These are phyloP conservation scores for Dissostichus mawsoni DNA, from an alignment of 2,113 vertebrate species.

Conservation along the genomic window DNA sequence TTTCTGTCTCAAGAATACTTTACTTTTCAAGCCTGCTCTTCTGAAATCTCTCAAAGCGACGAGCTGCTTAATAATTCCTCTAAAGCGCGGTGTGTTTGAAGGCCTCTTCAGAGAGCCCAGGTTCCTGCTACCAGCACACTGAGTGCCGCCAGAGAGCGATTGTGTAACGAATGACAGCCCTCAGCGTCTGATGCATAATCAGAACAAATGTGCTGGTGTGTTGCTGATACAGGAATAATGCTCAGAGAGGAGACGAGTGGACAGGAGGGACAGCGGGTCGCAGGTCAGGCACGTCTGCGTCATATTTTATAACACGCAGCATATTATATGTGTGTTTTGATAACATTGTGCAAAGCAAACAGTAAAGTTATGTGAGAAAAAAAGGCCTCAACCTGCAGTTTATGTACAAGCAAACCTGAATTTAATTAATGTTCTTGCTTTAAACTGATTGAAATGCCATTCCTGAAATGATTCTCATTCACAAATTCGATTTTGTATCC, in stretches of 20 bases:
- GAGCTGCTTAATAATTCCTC: background rate
- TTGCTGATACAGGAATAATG: constrained; percentile 63
- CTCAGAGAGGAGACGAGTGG: constrained; percentile 40
- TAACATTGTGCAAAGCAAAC: constrained; percentile 14
- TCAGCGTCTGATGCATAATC: constrained; percentile 57
- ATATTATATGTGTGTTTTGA: constrained; percentile 4
- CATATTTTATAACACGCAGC: constrained; percentile 14
- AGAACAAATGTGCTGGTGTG: constrained; percentile 58
- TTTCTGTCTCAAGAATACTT: constrained; percentile 17
- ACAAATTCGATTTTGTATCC: background rate
- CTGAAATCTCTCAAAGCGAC: background rate
- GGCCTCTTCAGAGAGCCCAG: constrained; percentile 13
- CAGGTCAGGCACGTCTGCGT: constrained; percentile 38
- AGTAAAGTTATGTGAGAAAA: background rate
- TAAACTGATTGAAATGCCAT: background rate
- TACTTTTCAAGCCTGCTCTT: background rate
- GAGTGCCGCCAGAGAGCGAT: constrained; percentile 50
- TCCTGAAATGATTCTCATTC: background rate
- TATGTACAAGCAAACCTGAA: background rate
- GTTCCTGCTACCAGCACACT: constrained; percentile 21
- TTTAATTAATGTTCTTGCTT: background rate
- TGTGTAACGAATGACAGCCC: constrained; percentile 62
- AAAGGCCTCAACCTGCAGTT: constrained; percentile 2
- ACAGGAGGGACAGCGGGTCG: constrained; percentile 39
- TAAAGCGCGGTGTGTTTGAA: constrained; percentile 20